Conservation (phyloP, 2,888 invertebrate species). For the Eudemis profundana region DNA sequence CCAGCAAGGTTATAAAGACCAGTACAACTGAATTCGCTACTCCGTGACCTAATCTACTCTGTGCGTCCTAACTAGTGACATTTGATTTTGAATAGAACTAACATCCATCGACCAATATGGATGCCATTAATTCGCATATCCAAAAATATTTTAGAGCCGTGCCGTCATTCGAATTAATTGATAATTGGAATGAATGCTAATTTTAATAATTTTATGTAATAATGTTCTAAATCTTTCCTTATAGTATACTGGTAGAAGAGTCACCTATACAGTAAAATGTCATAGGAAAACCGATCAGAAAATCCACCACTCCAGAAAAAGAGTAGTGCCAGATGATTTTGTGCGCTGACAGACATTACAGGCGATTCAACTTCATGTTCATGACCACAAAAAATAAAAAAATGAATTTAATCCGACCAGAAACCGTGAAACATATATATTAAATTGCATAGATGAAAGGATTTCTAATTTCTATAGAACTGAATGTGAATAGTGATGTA, state of each 20-base stretch:
- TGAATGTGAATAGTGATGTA: background rate
- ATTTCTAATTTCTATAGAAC: slow-evolving; percentile 1
- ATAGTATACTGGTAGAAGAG: too few species aligned
- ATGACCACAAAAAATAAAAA: too few species aligned
- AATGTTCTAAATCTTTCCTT: too few species aligned
- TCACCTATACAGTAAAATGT: too few species aligned
- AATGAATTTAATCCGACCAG: too few species aligned
- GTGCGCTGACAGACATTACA: too few species aligned
- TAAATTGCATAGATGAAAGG: background rate
- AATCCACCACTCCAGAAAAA: too few species aligned
- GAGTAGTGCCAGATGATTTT: too few species aligned
- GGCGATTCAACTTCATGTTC: too few species aligned
- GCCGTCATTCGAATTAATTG: background rate
- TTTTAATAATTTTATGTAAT: too few species aligned
- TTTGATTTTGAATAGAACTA: slow-evolving; percentile 11
- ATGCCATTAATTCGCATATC: background rate
- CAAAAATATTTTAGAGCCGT: slow-evolving; percentile 8
- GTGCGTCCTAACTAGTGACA: background rate
- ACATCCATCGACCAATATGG: slow-evolving; percentile 5
- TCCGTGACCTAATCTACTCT: slow-evolving; percentile 17
- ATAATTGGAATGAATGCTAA: slow-evolving; percentile 1
- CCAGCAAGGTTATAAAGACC: slow-evolving; percentile 72
- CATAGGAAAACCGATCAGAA: too few species aligned
- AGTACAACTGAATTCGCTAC: slow-evolving; percentile 50
- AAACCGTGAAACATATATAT: background rate